Percentiles rank a stretch among this genome's conserved stretches.
These are phyloP conservation scores for Ciconia stormi DNA, from an alignment of 2,113 vertebrate genomes.

Conservation along the genomic window DNA sequence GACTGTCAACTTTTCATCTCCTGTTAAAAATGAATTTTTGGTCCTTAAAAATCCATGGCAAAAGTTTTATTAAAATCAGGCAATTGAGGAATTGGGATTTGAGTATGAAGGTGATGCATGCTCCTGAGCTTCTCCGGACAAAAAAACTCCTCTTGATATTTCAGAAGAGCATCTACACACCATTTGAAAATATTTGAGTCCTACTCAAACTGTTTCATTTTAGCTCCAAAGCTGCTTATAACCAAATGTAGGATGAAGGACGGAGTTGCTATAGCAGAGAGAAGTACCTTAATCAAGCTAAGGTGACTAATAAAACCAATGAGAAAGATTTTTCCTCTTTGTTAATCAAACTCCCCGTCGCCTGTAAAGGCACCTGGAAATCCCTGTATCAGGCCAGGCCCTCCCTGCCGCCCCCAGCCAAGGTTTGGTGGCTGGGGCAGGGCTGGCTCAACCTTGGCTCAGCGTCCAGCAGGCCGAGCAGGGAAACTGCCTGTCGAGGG, in stretches of 20 bases:
- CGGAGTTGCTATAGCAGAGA: background rate
- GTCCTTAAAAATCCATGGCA: background rate
- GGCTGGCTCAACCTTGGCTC: background rate
- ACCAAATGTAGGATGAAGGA: background rate
- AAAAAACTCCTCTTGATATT: background rate
- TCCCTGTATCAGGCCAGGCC: background rate
- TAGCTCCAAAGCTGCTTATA: background rate
- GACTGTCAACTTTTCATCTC: background rate
- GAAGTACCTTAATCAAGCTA: background rate
- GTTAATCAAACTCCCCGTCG: background rate
- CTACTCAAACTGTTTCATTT: background rate
- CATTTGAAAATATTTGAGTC: background rate
- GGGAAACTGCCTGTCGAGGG: accelerated
- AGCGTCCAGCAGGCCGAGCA: accelerated
- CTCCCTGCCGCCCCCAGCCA: background rate
- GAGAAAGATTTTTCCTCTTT: background rate
- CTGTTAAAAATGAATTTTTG: background rate
- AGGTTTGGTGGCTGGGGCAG: no score
- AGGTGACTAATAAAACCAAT: background rate
- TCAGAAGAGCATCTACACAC: background rate
- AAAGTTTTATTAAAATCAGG: background rate
- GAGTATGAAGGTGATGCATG: background rate
- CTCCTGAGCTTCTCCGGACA: background rate
- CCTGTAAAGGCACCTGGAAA: background rate
- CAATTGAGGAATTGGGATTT: background rate